Base-by-base conservation (phyloP, 2,888 invertebrate species). In the Orthosia cruda region DNA sequence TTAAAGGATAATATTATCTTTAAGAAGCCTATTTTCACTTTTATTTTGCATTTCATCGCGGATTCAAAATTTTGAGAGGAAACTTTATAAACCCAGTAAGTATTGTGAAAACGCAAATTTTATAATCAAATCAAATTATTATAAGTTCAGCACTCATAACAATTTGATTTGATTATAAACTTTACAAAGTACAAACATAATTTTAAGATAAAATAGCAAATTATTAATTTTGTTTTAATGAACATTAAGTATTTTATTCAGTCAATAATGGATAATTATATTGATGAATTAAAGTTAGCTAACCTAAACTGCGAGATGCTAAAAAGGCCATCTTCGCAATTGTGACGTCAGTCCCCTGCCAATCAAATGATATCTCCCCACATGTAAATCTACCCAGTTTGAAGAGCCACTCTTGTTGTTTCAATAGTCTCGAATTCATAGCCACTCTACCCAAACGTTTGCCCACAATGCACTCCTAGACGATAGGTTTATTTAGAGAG, bases 401-500 rank as follows among this genome's bases (percentile, higher is more conserved):
- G n/a, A n/a, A 26, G 26, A 26, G 26, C 26, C 1, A 26, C 26
- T 26, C 26, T 26, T 26, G 26, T 26, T 52, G 18, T 71, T 52
- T 47, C 58, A 59, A 62, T 26, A 74, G 66, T 66, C 32, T 81
- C 15, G n/a, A 26, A 40, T 62, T 81, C 74, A 18, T 52, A 58
- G 47, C 32, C 20, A 45, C 26, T 69, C 65, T 70, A 55, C 16
- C 49, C 70, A 54, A 66, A 71, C 45, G 20, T 83, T 61, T 64
- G 63, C 71, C 32, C 26, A 40, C 71, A 61, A 15, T 78, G 78
- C 83, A 67, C 63, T 70, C 55, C 61, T 45, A 67, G 78, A 55
- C 20, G 78, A 64, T 83, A 59, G 23, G 65, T 82, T 77, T 77
- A 65, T 57, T 47, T 52, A 76, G 40, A 76, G 40, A 49, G 40